Base-by-base conservation (phyloP, 2,888 invertebrate species). In the Phasia obesa region DNA sequence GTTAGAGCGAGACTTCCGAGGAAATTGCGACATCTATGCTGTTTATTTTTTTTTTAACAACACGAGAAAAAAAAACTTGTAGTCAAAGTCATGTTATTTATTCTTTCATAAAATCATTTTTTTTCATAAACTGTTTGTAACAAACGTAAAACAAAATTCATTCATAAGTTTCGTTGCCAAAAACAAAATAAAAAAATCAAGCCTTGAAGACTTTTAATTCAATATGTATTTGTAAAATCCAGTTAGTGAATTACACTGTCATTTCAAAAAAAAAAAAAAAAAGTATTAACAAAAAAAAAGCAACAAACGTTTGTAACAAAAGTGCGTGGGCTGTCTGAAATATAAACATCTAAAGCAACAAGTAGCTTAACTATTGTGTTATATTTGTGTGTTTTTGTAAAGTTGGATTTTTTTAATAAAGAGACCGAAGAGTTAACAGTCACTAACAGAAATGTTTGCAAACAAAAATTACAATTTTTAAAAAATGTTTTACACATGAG, bases 131-230 rank as follows among this genome's bases (percentile, higher is more conserved):
- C 17, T 67, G 31, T 76, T 71, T 73, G 81, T 70, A 80, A 65
- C 67, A 78, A 86, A 85, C 86, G 87, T 85, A 81, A 80, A 80
- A 86, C 69, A 75, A 84, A 84, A 85, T 87, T 85, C 82, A 85
- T 83, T 83, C 83, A 83, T 79, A 79, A 83, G 57, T 67, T 84
- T 44, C 27, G 79, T 84, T 85, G 85, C 85, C 75, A 78, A 81
- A 86, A 87, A 87, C 2, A 42, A 49, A 27, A 49, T 42, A 64
- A 42, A 67, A 76, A 23, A 55, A 27, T 64, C 35, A 57, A 67
- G 62, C 71, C 59, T 70, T 71, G 64, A 71, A 79, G 71, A 75
- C 71, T 75, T 71, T 83, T 65, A 65, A 71, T 65, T 69, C 82
- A 76, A 65, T 81, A 81, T 81, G 84, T 69, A 80, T 85, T 27